These are phyloP conservation scores for Chascanopsetta lugubris DNA, from an alignment of 2,113 vertebrate species.

Conservation along the genomic window DNA sequence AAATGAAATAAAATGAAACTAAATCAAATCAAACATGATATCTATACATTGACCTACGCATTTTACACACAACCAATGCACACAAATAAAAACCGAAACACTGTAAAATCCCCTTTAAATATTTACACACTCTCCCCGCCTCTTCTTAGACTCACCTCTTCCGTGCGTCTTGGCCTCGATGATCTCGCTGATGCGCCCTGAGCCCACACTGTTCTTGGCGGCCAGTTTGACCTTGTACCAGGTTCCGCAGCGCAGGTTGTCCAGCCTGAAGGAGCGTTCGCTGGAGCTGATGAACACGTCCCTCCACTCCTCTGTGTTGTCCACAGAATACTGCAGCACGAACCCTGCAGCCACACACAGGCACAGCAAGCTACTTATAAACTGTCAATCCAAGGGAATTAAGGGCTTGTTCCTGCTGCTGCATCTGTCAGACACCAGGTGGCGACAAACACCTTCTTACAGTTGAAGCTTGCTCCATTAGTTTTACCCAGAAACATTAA, in stretches of 20 bases:
- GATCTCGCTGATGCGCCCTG: conserved; percentile 98
- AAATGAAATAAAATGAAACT: too few relatives aligned
- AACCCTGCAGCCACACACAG: conserved; percentile 84
- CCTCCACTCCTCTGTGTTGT: conserved; percentile 98
- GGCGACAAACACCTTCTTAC: conserved; percentile 42
- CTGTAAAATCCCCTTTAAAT: too few relatives aligned
- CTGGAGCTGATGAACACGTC: conserved; percentile 96
- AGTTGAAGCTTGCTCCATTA: not conserved
- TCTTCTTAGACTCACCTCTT: conserved; percentile 82
- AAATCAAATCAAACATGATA: too few relatives aligned
- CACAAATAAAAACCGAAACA: too few relatives aligned
- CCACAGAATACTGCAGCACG: conserved; percentile 98
- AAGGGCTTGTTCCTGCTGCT: conserved; percentile 22
- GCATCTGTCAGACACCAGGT: conserved; percentile 58
- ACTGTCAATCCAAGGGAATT: too few relatives aligned
- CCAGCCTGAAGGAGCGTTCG: conserved; percentile 94
- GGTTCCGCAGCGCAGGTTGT: conserved; percentile 96
- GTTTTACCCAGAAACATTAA: conserved; percentile 25
- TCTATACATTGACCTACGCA: too few relatives aligned
- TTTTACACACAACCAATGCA: too few relatives aligned
- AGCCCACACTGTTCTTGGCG: conserved; percentile 97
- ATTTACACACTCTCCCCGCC: too few relatives aligned
- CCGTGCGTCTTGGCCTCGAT: conserved; percentile 98
- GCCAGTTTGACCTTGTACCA: conserved; percentile 99
- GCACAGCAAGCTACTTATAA: conserved; percentile 2